Evolutionary conservation across 2,797 vertebrate species (phyloP).

Genomic region (Hypotaenidia philippensis): DNA sequence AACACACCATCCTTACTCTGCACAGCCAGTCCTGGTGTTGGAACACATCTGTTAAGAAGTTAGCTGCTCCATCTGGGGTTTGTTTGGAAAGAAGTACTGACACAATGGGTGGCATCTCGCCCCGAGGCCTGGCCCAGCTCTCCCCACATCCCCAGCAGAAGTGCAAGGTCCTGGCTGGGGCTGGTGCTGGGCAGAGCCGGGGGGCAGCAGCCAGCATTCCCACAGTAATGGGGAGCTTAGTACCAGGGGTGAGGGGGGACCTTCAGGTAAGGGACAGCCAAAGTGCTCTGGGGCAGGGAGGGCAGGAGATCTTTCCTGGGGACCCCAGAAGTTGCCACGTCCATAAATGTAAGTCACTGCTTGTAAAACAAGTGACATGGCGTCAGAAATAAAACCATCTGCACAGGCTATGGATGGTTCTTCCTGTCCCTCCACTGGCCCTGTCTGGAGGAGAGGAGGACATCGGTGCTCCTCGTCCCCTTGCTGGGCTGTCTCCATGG

Average conservation of each 20-base stretch:
- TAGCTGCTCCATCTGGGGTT: neutral
- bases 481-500: too few relatives aligned
- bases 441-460: neutral
- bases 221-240: too few relatives aligned
- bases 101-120: too few relatives aligned
- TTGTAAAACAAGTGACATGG: neutral
- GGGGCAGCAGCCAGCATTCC: too few relatives aligned
- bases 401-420: accelerated
- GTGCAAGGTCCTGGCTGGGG: too few relatives aligned
- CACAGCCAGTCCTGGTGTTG: neutral
- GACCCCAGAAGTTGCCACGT: neutral
- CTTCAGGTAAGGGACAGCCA: too few relatives aligned
- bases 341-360: neutral
- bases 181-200: too few relatives aligned
- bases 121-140: too few relatives aligned
- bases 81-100: neutral
- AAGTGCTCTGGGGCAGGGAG: accelerated
- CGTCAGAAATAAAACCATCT: neutral
- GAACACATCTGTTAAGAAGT: neutral
- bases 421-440: neutral
- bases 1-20: too few relatives aligned
- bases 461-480: neutral
- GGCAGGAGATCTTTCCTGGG: neutral
- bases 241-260: too few relatives aligned
- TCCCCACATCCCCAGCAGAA: too few relatives aligned